A percentile compares a stretch with the other conserved stretches of the same genome.
Evolutionary conservation across 2,888 invertebrate genomes (phyloP).

Genomic region (Sphecodes monilicornis): DNA sequence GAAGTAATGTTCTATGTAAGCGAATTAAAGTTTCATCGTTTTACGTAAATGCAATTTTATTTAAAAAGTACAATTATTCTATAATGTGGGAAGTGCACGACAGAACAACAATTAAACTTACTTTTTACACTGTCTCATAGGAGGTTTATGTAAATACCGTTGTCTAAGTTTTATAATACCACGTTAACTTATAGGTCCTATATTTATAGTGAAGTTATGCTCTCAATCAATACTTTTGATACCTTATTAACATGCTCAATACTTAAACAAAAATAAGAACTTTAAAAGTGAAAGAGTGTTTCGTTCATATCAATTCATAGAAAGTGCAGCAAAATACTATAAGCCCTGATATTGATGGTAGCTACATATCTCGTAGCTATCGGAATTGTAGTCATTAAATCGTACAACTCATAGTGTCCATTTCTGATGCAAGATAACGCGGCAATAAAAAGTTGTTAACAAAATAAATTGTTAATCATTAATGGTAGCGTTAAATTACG

Average conservation of each 20-base stretch:
- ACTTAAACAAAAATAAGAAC: conserved; percentile 15
- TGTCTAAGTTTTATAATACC: conserved; percentile 9
- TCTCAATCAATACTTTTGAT: conserved; percentile 27
- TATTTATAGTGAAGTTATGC: conserved; percentile 14
- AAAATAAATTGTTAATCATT: conserved; percentile 19
- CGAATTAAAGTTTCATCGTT: conserved; percentile 1
- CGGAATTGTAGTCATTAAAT: conserved; percentile 10
- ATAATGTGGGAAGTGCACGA: background rate
- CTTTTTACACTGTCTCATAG: conserved; percentile 48
- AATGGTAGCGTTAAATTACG: conserved; percentile 28
- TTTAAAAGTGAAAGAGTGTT: conserved; percentile 9
- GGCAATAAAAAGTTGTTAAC: conserved; percentile 12
- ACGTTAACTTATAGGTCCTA: conserved; percentile 11
- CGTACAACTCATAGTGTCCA: background rate
- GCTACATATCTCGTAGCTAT: background rate
- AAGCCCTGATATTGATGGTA: background rate
- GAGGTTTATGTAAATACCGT: conserved; percentile 33
- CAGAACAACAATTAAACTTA: conserved; percentile 42
- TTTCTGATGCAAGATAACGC: conserved; percentile 18
- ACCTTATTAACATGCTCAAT: conserved; percentile 12
- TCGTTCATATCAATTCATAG: background rate
- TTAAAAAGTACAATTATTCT: conserved; percentile 43
- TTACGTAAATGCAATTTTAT: conserved; percentile 55
- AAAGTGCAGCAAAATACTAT: conserved; percentile 9
- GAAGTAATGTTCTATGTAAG: background rate